phyloP scores from a whole-genome alignment of 2,113 vertebrate species.

The Vanacampus margaritifer region DNA sequence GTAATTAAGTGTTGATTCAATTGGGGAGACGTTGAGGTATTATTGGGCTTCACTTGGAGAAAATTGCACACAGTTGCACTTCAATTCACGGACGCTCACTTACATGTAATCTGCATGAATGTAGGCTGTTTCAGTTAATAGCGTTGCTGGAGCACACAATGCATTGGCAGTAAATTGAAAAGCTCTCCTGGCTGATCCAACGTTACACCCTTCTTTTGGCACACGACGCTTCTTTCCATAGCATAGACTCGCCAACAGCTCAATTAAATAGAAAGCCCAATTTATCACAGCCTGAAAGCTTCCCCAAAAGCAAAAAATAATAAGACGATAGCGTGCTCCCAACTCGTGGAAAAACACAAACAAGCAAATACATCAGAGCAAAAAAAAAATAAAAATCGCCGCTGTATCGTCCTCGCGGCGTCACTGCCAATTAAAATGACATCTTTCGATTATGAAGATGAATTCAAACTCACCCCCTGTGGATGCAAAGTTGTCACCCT shows the following conservation, averaged over 20 bases:
- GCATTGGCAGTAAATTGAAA: conserved; percentile 32
- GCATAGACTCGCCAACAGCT: conserved; percentile 57
- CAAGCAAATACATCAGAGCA: conserved; percentile 8
- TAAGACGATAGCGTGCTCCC: conserved; percentile 16
- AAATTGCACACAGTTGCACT: conserved; percentile 2
- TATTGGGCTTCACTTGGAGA: background rate
- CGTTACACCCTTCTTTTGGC: conserved; percentile 39
- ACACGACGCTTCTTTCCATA: conserved; percentile 40
- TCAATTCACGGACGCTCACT: conserved; percentile 4
- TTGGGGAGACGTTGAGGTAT: background rate
- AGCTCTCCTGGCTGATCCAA: conserved; percentile 47
- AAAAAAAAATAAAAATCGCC: conserved; percentile 2
- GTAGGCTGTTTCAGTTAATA: conserved; percentile 28
- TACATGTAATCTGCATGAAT: conserved; percentile 5
- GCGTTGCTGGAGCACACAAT: conserved; percentile 22
- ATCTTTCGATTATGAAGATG: background rate
- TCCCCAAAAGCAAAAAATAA: background rate
- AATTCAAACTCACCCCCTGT: conserved; percentile 47
- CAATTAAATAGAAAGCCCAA: conserved; percentile 69
- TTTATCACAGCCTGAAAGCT: conserved; percentile 50
- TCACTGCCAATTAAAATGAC: conserved; percentile 8
- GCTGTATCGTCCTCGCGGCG: conserved; percentile 25
- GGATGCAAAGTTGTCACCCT: conserved; percentile 46
- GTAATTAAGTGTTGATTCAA: background rate
- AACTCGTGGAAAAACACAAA: conserved; percentile 30